Percentiles rank a stretch among this genome's conserved stretches.
Evolutionary conservation across 2,888 invertebrate genomes (phyloP).

Genomic region (Falcaria lacertinaria): DNA sequence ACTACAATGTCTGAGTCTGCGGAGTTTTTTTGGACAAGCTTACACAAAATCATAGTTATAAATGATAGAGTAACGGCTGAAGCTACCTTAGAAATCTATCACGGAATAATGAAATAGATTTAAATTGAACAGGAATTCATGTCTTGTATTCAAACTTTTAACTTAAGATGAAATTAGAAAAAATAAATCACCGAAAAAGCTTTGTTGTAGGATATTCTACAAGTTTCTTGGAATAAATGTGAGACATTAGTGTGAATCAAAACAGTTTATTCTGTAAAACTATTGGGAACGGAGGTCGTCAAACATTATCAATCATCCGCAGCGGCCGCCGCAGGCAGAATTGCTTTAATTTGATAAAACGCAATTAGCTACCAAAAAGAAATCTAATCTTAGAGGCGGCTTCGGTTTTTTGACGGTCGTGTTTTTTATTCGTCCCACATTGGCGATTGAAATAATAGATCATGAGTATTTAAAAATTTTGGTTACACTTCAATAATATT

Average conservation of each 20-base stretch:
- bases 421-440: slow-evolving; percentile 55
- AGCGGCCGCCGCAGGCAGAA: slow-evolving; percentile 52
- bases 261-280: slow-evolving; percentile 78
- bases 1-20: no score
- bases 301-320: slow-evolving; percentile 75
- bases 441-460: slow-evolving; percentile 37
- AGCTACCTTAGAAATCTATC: no score
- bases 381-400: slow-evolving; percentile 73
- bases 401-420: slow-evolving; percentile 59
- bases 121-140: no score
- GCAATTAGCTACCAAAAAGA: slow-evolving; percentile 79
- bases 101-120: no score
- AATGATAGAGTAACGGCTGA: no score
- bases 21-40: no score
- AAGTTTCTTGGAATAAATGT: slow-evolving; percentile 54
- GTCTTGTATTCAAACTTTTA: no score
- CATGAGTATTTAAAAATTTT: background rate
- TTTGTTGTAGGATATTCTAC: slow-evolving; percentile 6
- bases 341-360: slow-evolving; percentile 78
- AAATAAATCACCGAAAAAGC: slow-evolving; percentile 21
- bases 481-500: background rate
- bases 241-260: slow-evolving; percentile 65
- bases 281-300: slow-evolving; percentile 59
- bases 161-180: slow-evolving; percentile 7
- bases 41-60: no score